phyloP scores from a whole-genome alignment of 2,888 invertebrate species.

The Drosophila tripunctata region DNA sequence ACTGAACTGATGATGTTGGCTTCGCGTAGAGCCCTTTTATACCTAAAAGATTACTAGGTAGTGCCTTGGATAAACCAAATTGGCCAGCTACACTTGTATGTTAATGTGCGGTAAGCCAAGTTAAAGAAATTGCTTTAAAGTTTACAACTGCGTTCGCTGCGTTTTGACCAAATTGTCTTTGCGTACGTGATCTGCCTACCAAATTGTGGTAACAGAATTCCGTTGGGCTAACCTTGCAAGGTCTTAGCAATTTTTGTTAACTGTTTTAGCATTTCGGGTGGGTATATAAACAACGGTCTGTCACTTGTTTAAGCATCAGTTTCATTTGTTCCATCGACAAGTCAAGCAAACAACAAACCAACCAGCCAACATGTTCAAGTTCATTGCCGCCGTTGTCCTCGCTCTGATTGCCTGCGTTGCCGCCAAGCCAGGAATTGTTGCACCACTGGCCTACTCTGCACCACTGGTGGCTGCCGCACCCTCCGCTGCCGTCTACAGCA shows the following conservation, averaged over 20 bases:
- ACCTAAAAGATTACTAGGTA: slow-evolving; percentile 7
- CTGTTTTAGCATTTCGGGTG: neutral
- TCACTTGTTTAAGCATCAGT: slow-evolving; percentile 57
- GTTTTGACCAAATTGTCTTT: slow-evolving; percentile 44
- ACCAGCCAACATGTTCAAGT: slow-evolving; percentile 65
- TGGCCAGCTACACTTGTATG: slow-evolving; percentile 25
- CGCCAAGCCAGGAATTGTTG: slow-evolving; percentile 81
- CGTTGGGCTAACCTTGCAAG: slow-evolving; percentile 48
- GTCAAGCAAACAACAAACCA: slow-evolving; percentile 30
- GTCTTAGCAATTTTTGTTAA: slow-evolving; percentile 35
- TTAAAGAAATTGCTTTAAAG: slow-evolving; percentile 25
- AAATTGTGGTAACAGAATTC: slow-evolving; percentile 33
- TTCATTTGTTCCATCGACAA: slow-evolving; percentile 65
- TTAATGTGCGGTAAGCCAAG: slow-evolving; percentile 24
- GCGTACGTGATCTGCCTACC: slow-evolving; percentile 40
- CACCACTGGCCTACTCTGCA: slow-evolving; percentile 80
- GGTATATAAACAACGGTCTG: slow-evolving; percentile 64
- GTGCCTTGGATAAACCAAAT: slow-evolving; percentile 41
- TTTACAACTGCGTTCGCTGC: neutral
- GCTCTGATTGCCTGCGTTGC: slow-evolving; percentile 76
- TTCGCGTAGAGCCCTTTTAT: slow-evolving; percentile 33
- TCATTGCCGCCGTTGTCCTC: slow-evolving; percentile 74
- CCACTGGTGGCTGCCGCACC: slow-evolving; percentile 83
- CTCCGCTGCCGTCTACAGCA: slow-evolving; percentile 81
- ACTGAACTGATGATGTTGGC: slow-evolving; percentile 55